These are phyloP conservation scores for Choreutis nemorana DNA, from an alignment of 2,888 invertebrate genomes.

Conservation along the genomic window DNA sequence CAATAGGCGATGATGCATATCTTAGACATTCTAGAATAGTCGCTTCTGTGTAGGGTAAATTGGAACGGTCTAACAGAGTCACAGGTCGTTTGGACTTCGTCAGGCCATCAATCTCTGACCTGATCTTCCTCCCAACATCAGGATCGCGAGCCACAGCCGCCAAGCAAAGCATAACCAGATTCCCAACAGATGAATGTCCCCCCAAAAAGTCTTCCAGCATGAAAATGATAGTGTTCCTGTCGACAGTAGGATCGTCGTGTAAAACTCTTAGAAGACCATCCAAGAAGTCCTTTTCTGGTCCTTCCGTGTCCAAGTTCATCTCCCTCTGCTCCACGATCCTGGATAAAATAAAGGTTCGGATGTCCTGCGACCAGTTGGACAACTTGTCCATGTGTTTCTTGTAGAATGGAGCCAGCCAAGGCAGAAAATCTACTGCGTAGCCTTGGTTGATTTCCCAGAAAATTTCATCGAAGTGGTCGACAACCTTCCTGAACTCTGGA, in stretches of 20 bases:
- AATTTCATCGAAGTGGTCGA: constrained; percentile 82
- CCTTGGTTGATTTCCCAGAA: constrained; percentile 94
- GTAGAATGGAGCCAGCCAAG: constrained; percentile 81
- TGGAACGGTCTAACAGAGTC: constrained; percentile 70
- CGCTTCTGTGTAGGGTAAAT: constrained; percentile 83
- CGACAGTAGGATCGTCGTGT: constrained; percentile 70
- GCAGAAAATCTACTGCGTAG: constrained; percentile 86
- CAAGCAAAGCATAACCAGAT: constrained; percentile 79
- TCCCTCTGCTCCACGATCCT: constrained; percentile 72
- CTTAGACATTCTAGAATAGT: constrained; percentile 82
- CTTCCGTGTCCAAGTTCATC: constrained; percentile 62
- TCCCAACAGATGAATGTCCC: constrained; percentile 88
- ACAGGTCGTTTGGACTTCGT: constrained; percentile 66
- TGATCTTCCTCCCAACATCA: constrained; percentile 70
- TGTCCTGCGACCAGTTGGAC: constrained; percentile 72
- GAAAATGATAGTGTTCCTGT: constrained; percentile 80
- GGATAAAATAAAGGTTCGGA: constrained; percentile 76
- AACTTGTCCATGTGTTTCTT: constrained; percentile 72
- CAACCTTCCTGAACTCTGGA: constrained; percentile 70
- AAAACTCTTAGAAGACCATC: constrained; percentile 79
- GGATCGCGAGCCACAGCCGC: constrained; percentile 74
- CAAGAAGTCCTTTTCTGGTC: constrained; percentile 77
- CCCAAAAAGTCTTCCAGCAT: constrained; percentile 89
- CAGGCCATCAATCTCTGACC: constrained; percentile 71
- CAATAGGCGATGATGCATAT: constrained; percentile 86